Base-by-base conservation (phyloP, 2,113 vertebrate genomes). In the Monarcha castaneiventris region DNA sequence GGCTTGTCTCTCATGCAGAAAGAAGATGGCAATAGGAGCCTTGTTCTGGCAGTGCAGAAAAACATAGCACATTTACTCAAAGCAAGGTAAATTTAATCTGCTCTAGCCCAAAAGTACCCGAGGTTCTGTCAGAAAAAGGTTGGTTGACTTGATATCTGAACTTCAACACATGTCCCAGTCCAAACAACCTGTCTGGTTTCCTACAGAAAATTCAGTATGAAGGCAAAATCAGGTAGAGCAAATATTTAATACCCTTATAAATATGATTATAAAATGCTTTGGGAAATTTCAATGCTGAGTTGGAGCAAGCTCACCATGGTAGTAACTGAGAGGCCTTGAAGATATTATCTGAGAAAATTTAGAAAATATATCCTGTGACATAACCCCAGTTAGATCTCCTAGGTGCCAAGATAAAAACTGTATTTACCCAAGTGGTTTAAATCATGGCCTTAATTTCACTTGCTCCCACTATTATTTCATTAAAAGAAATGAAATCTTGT, bases 291-390 rank as follows among this genome's bases (percentile, higher is more conserved):
- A 64, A 4, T 43, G 86, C 89, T 71, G 89, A 93, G 86, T 82
- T 95, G 94, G 76, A 93, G 33, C 85, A 85, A 79, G 74, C 91
- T 95, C 92, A 91, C 97, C 97, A 97, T 97, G 97, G 97, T 67
- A 73, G 97, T 97, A 95, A 93, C 83, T 29, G 22, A 71, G 87
- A 95, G 61, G 84, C 69, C 92, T 82, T 56, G 44, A 84, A 90
- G 62, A 84, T 58, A 93, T 82, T 71, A 25, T 91, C 88, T 93
- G 89, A 97, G 67, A 93, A 90, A 91, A 97, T 94, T 89, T 73
- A 87, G 79, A 90, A 87, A 84, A 94, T 91, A 95, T 79, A 91
- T 91, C 85, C 69, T 35, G 72, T 90, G 95, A 97, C 73, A 90
- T 51, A 92, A 96, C 87, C 56, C 69, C 72, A 84, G 82, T 85